A percentile compares a stretch with the other conserved stretches of the same genome.
These are phyloP conservation scores for Microcebus jonahi DNA, from an alignment of 2,113 vertebrate species.

Conservation along the genomic window DNA sequence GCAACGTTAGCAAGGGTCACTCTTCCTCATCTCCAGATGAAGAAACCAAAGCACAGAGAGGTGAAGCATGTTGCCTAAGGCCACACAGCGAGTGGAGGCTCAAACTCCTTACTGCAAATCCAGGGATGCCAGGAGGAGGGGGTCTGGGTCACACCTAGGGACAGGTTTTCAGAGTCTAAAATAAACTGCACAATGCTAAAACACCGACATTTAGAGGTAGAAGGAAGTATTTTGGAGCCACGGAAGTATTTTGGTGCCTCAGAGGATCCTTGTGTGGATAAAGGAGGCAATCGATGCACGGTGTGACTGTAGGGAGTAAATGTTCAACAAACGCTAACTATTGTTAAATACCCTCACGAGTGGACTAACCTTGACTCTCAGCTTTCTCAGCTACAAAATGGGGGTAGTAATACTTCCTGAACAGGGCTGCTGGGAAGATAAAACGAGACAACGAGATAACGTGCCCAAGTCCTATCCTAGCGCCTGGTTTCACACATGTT, in stretches of 20 bases:
- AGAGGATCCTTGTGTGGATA: background rate
- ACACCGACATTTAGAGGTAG: background rate
- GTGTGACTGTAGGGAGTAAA: background rate
- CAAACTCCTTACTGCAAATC: background rate
- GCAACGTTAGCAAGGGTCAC: background rate
- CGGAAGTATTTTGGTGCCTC: no score
- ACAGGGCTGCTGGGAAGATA: background rate
- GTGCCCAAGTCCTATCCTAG: background rate
- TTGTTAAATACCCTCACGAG: background rate
- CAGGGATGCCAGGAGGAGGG: background rate
- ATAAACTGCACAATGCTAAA: background rate
- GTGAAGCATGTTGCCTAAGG: background rate
- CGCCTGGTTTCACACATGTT: background rate
- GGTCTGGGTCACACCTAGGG: background rate
- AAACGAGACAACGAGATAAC: background rate
- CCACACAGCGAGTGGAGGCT: background rate
- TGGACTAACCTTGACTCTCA: background rate
- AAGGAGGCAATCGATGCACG: background rate
- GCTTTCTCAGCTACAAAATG: background rate
- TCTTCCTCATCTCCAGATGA: background rate
- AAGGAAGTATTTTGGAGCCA: background rate
- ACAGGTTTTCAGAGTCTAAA: background rate
- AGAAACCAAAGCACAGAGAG: background rate
- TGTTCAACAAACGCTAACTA: background rate
- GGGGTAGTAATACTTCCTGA: background rate